A percentile compares a stretch with the other conserved stretches of the same genome.
phyloP scores from a whole-genome alignment of 2,888 invertebrate species.

The Catocala nupta region DNA sequence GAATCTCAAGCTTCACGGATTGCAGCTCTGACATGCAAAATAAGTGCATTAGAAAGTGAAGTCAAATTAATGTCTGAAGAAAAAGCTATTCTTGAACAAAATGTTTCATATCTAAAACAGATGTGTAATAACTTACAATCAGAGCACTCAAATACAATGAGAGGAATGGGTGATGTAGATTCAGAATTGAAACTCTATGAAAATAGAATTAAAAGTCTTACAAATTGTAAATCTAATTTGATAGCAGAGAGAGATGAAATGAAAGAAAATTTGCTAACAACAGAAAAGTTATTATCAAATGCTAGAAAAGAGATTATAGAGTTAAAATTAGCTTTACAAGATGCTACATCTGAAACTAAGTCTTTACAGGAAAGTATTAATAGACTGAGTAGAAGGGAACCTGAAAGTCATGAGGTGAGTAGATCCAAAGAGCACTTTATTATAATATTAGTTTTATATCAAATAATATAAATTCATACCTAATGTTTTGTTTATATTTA shows the following conservation, averaged over 20 bases:
- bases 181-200: conserved; percentile 82
- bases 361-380: conserved; percentile 85
- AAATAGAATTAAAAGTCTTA: conserved; percentile 79
- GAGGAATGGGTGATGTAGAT: conserved; percentile 67
- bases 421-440: background rate
- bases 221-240: conserved; percentile 87
- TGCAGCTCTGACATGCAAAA: conserved; percentile 74
- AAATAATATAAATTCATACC: background rate
- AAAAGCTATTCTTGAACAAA: conserved; percentile 77
- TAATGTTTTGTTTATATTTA: conserved; percentile 16
- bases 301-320: conserved; percentile 90
- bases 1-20: conserved; percentile 74
- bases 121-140: conserved; percentile 78
- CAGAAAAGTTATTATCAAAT: conserved; percentile 89
- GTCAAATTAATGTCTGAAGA: conserved; percentile 79
- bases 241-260: conserved; percentile 89
- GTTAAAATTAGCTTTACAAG: conserved; percentile 88
- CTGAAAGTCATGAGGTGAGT: conserved; percentile 70
- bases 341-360: conserved; percentile 88
- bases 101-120: conserved; percentile 76
- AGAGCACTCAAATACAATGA: conserved; percentile 61
- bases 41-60: conserved; percentile 78
- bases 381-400: conserved; percentile 67
- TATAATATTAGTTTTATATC: background rate
- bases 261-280: conserved; percentile 85